Base-by-base conservation (phyloP, 2,888 invertebrate genomes). In the Dasypolia templi region DNA sequence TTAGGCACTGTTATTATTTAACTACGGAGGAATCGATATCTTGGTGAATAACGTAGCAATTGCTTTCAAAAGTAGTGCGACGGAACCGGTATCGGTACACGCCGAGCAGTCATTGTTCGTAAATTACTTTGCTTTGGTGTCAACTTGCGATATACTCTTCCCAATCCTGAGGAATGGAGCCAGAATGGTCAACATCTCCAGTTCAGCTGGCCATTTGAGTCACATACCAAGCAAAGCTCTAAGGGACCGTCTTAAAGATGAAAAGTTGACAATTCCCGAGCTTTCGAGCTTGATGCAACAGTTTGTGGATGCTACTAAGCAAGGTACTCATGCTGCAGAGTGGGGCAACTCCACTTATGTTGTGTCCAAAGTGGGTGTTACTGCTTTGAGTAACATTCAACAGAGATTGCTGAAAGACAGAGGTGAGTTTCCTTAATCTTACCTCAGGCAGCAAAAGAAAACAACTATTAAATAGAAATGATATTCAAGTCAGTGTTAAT, bases 31-130 rank as follows among this genome's bases (percentile, higher is more conserved):
- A 0, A 93, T 98, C 6, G 98, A 98, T 93, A 89, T 98, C 64
- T 94, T 98, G 58, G 96, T 98, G 0, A 98, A 98, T 89, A 98
- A 98, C 91, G 98, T 98, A 12, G 98, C 97, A 0, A 97, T 98
- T 71, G 97, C 97, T 0, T 98, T 97, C 87, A 97, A 97, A 96
- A 59, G 42, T 9, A 90, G 90, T 69, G 96, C 97, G 0, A 95
- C 97, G 0, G 98, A 97, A 65, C 97, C 98, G 3, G 97, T 97
- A 64, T 89, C 92, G 0, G 92, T 96, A 11, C 98, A 98, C 94
- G 98, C 98, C 0, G 97, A 97, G 86, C 96, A 97, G 84, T 98
- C 98, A 0, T 77, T 97, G 11, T 93, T 93, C 56, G 97, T 97
- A 0, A 98, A 98, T 91, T 98, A 97, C 90, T 97, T 97, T 89